Evolutionary conservation across 2,797 vertebrate genomes (phyloP), one percentile per base, ranked within the genome.

Genomic region (Acanthiza pusilla): DNA sequence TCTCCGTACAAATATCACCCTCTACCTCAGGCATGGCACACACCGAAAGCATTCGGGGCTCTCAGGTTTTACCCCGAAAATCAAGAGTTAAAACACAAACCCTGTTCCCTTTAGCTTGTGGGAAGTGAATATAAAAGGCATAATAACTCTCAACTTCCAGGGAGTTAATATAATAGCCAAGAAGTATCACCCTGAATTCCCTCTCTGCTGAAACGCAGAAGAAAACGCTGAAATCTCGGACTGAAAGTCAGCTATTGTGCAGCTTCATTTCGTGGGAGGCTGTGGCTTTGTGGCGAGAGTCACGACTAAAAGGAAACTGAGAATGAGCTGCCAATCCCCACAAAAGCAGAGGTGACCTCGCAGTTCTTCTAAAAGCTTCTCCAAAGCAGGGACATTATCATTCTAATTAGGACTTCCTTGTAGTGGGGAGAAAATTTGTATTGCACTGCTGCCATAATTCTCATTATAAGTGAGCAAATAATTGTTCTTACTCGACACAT

Each of bases 401-500:
- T 93, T 66, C 40, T 93, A 91, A 89, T 91, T 88, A 88, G 75
- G 83, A 42, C 53, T 88, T 89, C 21, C 21, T 82, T 95, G 79
- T 40, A 72, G 63, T 30, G 27, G 32, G 50, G 14, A 68, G 79
- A 89, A 70, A 85, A 32, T 30, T 62, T 61, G 13, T 53, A 40
- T 87, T 85, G 70, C 20, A 12, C 54, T 55, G 29, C 62, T 83
- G 73, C 50, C 70, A 48, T 67, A 90, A 71, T 80, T 93, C 82
- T 83, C 34, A 74, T 85, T 88, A 27, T 34, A 88, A 89, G 40
- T 42, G 76, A 85, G 27, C 21, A 76, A 94, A 91, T 85, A 83
- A 72, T 85, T 94, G 40, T 73, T 73, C 75, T 72, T 74, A 36
- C n/a, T 82, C 54, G 30, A 77, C 34, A 30, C 38, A 60, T 58